A percentile compares a stretch with the other conserved stretches of the same genome.
phyloP scores from a whole-genome alignment of 1,140 invertebrate genomes.

The Calliopsis andreniformis region DNA sequence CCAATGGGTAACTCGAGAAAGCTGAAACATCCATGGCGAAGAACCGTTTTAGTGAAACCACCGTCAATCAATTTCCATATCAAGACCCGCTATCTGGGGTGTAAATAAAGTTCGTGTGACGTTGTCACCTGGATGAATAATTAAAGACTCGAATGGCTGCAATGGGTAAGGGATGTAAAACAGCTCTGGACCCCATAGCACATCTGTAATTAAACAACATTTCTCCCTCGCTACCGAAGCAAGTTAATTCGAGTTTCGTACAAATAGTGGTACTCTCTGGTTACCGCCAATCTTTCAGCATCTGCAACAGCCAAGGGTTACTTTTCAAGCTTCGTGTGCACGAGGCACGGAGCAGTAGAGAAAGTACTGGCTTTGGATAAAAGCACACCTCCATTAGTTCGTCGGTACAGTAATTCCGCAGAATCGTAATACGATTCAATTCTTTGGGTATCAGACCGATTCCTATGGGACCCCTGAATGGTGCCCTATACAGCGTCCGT shows the following conservation, averaged over 20 bases:
- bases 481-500: background rate
- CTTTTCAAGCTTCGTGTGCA: conserved; percentile 21
- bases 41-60: background rate
- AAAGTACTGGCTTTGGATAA: conserved; percentile 8
- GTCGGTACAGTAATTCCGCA: background rate
- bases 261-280: conserved; percentile 2
- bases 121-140: conserved; percentile 3
- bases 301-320: background rate
- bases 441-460: background rate
- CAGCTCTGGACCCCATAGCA: background rate
- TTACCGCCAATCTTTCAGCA: conserved; percentile 10
- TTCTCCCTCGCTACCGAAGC: background rate
- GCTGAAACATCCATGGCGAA: background rate
- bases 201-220: background rate
- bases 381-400: conserved; percentile 34
- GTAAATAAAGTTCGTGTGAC: background rate
- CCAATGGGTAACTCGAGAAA: too few species aligned
- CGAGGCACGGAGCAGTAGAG: background rate
- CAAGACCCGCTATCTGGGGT: background rate
- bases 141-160: conserved; percentile 4
- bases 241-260: background rate
- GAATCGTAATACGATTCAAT: conserved; percentile 31
- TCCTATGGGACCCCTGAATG: too few species aligned
- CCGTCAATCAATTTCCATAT: conserved; percentile 20
- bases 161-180: background rate